A percentile compares a stretch with the other conserved stretches of the same genome.
Evolutionary conservation across 2,113 vertebrate genomes (phyloP).

Genomic region (Bubalus kerabau): DNA sequence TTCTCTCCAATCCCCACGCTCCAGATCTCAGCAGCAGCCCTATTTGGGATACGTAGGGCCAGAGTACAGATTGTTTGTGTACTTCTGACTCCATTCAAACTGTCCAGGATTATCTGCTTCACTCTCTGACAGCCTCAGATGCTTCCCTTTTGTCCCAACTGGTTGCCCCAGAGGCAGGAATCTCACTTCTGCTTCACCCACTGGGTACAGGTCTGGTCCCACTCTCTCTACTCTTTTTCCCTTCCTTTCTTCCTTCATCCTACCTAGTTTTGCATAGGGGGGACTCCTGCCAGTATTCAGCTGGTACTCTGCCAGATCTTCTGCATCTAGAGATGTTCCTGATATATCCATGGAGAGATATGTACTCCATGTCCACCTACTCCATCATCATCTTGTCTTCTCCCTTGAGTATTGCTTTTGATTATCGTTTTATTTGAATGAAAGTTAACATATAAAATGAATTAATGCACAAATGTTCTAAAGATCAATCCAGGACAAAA

Average conservation of each 20-base stretch:
- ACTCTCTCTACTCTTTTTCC: background rate
- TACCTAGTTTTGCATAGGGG: background rate
- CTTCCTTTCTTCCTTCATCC: background rate
- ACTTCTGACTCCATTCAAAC: background rate
- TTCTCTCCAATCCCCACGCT: background rate
- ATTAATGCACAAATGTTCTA: constrained; percentile 39
- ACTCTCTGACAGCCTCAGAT: background rate
- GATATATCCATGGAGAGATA: background rate
- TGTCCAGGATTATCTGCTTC: background rate
- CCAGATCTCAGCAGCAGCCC: background rate
- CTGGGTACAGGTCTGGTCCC: background rate
- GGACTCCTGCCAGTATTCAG: background rate
- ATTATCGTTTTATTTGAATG: background rate
- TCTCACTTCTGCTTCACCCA: background rate
- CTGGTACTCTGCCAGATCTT: background rate
- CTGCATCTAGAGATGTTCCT: background rate
- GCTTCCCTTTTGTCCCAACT: background rate
- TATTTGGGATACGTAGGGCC: background rate
- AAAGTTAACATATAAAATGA: constrained; percentile 8
- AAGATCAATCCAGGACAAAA: background rate
- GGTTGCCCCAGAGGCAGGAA: background rate
- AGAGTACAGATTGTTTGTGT: background rate
- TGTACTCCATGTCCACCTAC: background rate
- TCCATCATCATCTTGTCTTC: background rate
- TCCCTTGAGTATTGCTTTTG: background rate